Evolutionary conservation across 2,888 invertebrate genomes (phyloP).

Genomic region (Athetis lepigone): DNA sequence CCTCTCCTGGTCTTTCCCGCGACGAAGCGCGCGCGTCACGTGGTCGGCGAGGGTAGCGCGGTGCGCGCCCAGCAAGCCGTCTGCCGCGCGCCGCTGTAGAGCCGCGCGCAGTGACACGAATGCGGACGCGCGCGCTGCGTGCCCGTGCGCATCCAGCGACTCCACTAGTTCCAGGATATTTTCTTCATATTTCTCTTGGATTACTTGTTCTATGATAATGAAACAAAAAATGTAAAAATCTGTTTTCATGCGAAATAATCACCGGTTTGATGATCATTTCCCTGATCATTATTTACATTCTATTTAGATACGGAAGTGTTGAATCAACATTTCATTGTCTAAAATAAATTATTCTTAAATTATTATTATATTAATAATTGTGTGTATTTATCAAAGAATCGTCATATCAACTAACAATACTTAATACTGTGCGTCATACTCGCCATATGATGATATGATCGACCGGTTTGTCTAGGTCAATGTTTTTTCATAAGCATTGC

Average conservation of each 20-base stretch:
- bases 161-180: constrained; percentile 96
- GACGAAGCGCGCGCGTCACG: constrained; percentile 94
- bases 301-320: background rate
- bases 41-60: constrained; percentile 95
- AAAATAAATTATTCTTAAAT: too few species aligned
- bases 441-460: too few species aligned
- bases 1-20: constrained; percentile 96
- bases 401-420: background rate
- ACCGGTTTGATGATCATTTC: too few species aligned
- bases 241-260: too few species aligned
- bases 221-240: background rate
- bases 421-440: background rate
- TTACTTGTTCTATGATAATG: constrained; percentile 89
- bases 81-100: constrained; percentile 94
- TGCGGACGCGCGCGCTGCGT: constrained; percentile 94
- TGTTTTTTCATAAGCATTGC: background rate
- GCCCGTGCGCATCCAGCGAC: constrained; percentile 95
- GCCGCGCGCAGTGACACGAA: constrained; percentile 93
- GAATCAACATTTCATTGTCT: background rate
- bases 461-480: constrained; percentile 32
- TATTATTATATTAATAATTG: too few species aligned
- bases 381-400: constrained; percentile 5
- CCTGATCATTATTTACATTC: too few species aligned
- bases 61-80: constrained; percentile 94
- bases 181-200: constrained; percentile 94